Percentiles rank a stretch among this genome's conserved stretches.
These are phyloP conservation scores for Parauchenoglanis ngamensis DNA, from an alignment of 2,797 vertebrate genomes.

Conservation along the genomic window DNA sequence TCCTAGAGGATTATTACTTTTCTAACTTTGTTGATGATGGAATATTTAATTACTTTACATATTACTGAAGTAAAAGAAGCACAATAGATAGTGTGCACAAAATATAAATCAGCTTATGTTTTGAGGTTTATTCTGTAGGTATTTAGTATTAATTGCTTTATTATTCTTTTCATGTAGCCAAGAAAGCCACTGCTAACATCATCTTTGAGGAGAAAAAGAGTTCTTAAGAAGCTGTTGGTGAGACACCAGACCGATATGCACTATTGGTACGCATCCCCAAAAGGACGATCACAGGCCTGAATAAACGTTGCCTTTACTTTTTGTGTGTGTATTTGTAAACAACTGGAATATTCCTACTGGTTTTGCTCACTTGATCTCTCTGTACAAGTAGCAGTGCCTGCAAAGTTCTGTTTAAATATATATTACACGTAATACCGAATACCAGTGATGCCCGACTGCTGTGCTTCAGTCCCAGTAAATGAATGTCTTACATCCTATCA, in stretches of 20 bases:
- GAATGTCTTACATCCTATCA: constrained; percentile 26
- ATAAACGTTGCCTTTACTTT: constrained; percentile 72
- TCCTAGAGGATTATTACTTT: neutral
- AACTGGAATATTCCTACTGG: constrained; percentile 53
- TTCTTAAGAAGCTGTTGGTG: constrained; percentile 66
- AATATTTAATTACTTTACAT: neutral
- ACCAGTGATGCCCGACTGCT: constrained; percentile 33
- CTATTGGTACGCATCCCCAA: constrained; percentile 38
- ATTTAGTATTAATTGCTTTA: neutral
- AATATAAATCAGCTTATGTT: neutral
- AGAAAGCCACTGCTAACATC: constrained; percentile 90
- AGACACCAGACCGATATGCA: constrained; percentile 32
- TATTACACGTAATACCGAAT: constrained; percentile 25
- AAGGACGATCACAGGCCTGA: constrained; percentile 47
- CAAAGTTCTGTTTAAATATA: constrained; percentile 53
- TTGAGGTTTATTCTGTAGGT: neutral
- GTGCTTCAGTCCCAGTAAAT: constrained; percentile 62
- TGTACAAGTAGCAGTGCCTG: constrained; percentile 69
- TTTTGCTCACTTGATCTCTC: constrained; percentile 46
- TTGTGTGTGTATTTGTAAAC: constrained; percentile 57
- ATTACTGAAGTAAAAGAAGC: neutral
- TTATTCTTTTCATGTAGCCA: constrained; percentile 75
- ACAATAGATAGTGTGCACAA: neutral
- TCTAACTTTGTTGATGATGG: neutral
- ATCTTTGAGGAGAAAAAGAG: constrained; percentile 95